phyloP scores from a whole-genome alignment of 2,888 invertebrate species.

The Yponomeuta cagnagella region DNA sequence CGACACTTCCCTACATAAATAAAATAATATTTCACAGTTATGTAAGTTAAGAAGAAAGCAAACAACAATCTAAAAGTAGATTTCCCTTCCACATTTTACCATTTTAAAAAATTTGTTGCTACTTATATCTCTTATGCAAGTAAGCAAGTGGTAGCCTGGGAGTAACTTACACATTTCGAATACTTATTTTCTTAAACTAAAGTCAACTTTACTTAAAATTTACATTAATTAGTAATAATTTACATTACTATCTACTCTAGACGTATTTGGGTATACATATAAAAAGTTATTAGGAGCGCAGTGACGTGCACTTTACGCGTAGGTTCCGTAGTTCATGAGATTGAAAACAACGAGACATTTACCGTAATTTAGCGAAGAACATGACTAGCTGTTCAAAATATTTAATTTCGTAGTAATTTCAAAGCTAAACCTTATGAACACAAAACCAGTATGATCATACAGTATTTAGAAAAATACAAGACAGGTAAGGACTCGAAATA shows the following conservation, averaged over 20 bases:
- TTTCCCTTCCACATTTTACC: neutral
- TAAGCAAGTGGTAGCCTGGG: neutral
- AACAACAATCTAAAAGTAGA: neutral
- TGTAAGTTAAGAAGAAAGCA: too few relatives aligned
- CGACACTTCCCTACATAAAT: neutral
- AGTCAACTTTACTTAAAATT: neutral
- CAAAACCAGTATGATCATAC: neutral
- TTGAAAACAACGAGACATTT: neutral
- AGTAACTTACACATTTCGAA: neutral
- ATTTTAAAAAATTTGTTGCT: neutral
- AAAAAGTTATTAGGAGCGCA: neutral
- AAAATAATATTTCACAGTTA: too few relatives aligned
- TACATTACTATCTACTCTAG: neutral
- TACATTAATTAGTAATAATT: slow-evolving; percentile 5
- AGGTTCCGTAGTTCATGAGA: neutral
- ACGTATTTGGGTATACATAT: neutral
- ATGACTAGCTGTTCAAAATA: slow-evolving; percentile 11
- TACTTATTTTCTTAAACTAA: neutral
- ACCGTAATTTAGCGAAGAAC: neutral
- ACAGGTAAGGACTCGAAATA: neutral
- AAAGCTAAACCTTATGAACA: slow-evolving; percentile 1
- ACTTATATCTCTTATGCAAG: neutral
- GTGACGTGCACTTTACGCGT: neutral
- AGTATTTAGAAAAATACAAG: neutral
- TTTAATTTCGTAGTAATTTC: neutral